Conservation (phyloP, 2,113 vertebrate genomes). For the Labeo catla region DNA sequence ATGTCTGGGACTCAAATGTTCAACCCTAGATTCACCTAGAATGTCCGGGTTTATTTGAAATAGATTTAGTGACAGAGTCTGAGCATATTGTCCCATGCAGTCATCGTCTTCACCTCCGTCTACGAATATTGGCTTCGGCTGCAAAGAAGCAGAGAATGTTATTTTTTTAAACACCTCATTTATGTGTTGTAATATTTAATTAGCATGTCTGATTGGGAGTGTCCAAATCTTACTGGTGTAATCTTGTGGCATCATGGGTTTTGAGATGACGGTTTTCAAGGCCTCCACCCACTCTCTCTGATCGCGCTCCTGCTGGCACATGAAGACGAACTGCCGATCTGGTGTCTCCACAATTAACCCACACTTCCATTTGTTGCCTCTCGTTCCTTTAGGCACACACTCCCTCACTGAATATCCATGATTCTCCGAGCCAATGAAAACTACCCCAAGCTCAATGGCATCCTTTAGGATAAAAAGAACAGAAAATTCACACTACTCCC, state of each 20-base stretch:
- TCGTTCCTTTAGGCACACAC: constrained; percentile 73
- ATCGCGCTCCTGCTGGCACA: constrained; percentile 85
- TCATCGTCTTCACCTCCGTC: constrained; percentile 58
- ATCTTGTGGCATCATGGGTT: constrained; percentile 78
- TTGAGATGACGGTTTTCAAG: constrained; percentile 76
- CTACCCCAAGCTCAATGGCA: constrained; percentile 83
- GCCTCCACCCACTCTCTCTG: constrained; percentile 87
- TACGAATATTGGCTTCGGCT: constrained; percentile 73
- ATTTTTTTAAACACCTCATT: neutral
- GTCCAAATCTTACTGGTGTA: constrained; percentile 70
- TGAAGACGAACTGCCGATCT: constrained; percentile 81
- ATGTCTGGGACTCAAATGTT: neutral
- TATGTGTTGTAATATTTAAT: neutral
- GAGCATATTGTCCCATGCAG: neutral
- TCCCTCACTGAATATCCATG: constrained; percentile 82
- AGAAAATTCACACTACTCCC: neutral
- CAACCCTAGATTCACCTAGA: neutral
- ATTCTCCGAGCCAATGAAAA: constrained; percentile 82
- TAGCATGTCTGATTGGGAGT: neutral
- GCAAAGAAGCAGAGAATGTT: constrained; percentile 45
- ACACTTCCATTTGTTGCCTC: constrained; percentile 82
- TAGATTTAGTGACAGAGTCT: neutral
- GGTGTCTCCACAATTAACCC: constrained; percentile 83
- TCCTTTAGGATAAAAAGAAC: constrained; percentile 74
- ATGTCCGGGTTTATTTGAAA: neutral